Percentiles rank a stretch among this genome's conserved stretches.
Conservation (phyloP, 2,888 invertebrate genomes). For the Cistogaster globosa region DNA sequence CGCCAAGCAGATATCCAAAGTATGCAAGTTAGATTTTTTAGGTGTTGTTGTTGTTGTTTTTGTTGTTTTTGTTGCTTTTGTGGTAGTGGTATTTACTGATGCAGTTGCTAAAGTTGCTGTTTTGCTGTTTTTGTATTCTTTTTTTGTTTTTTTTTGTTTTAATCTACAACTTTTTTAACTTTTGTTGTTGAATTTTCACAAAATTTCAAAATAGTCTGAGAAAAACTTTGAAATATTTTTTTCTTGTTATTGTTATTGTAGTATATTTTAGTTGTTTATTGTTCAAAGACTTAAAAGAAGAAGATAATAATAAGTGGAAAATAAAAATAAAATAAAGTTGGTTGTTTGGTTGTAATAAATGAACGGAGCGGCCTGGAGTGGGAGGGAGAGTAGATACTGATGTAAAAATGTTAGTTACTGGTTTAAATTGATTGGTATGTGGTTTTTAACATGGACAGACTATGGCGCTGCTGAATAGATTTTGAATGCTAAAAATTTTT, state of each 20-base stretch:
- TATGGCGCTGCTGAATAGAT: conserved; percentile 22
- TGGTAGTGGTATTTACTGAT: too few relatives aligned
- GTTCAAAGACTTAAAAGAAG: conserved; percentile 47
- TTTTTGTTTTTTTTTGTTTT: conserved; percentile 12
- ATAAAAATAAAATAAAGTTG: conserved; percentile 30
- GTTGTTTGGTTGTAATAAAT: conserved; percentile 26
- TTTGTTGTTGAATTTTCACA: conserved; percentile 64
- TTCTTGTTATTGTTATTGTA: conserved; percentile 41
- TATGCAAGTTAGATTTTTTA: conserved; percentile 45
- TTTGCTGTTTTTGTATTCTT: conserved; percentile 10
- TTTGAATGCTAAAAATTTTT: conserved; percentile 1
- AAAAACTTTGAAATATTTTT: conserved; percentile 62
- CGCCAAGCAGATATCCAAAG: conserved; percentile 60
- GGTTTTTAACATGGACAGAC: conserved; percentile 25
- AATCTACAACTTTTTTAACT: not conserved
- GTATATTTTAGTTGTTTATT: too few relatives aligned
- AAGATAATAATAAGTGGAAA: conserved; percentile 10
- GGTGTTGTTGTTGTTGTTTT: conserved; percentile 17
- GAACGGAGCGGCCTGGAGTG: not conserved
- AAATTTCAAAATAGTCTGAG: conserved; percentile 71
- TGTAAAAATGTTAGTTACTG: conserved; percentile 35
- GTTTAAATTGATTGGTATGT: conserved; percentile 60
- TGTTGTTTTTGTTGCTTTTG: conserved; percentile 45
- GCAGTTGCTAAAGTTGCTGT: conserved; percentile 14
- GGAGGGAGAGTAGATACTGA: not conserved